These are phyloP conservation scores for Drosophila pegasa DNA, from an alignment of 2,888 invertebrate genomes.

Conservation along the genomic window DNA sequence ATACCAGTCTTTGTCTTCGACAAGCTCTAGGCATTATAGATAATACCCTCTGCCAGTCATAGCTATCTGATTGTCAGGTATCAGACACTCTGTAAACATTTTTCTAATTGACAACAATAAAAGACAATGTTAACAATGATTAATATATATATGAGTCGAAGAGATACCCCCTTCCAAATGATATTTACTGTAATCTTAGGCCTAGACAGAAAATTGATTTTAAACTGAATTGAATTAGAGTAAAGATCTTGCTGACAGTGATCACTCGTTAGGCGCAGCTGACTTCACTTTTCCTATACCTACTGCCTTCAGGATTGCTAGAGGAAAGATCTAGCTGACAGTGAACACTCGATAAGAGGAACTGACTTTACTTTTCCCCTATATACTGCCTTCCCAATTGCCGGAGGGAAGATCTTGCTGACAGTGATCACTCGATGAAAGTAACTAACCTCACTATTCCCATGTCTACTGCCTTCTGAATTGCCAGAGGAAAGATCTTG, in stretches of 20 bases:
- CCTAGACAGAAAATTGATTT: conserved; percentile 1
- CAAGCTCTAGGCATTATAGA: not conserved
- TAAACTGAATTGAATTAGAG: too few species aligned
- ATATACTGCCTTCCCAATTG: too few species aligned
- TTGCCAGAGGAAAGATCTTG: too few species aligned
- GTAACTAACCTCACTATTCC: too few species aligned
- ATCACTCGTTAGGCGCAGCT: not conserved
- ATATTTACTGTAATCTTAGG: not conserved
- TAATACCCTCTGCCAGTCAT: conserved; percentile 16
- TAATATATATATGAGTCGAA: conserved; percentile 4
- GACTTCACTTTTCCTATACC: too few species aligned
- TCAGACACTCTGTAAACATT: conserved; percentile 38
- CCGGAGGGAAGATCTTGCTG: too few species aligned
- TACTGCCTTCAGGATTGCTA: too few species aligned
- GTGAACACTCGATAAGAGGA: too few species aligned
- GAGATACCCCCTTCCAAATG: conserved; percentile 2
- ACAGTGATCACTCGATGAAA: too few species aligned
- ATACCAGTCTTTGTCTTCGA: not conserved
- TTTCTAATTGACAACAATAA: conserved; percentile 34
- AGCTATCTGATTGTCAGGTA: conserved; percentile 30
- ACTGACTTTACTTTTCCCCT: too few species aligned
- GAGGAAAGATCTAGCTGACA: too few species aligned
- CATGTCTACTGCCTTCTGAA: too few species aligned
- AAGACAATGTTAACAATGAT: conserved; percentile 4
- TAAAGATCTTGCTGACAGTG: not conserved